These are phyloP conservation scores for Eupristina koningsbergeri DNA, from an alignment of 1,140 invertebrate genomes.

Conservation along the genomic window DNA sequence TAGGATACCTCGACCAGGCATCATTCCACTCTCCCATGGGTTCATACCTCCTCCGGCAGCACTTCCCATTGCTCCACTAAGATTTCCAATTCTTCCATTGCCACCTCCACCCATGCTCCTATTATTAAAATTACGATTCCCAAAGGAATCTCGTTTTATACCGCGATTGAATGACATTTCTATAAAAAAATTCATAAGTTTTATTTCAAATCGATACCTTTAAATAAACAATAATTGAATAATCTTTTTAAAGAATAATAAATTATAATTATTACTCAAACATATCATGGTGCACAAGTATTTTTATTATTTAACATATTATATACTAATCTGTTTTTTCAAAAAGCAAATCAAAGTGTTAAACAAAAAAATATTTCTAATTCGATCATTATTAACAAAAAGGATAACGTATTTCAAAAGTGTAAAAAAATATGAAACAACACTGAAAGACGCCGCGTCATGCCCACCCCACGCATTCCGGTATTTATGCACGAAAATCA, in stretches of 20 bases:
- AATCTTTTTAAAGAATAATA: background rate
- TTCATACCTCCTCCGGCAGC: constrained; percentile 66
- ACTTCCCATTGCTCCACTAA: constrained; percentile 58
- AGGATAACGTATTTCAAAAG: too few species aligned
- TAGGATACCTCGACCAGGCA: constrained; percentile 72
- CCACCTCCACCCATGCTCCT: constrained; percentile 57
- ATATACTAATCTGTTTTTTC: background rate
- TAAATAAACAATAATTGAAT: background rate
- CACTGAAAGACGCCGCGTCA: constrained; percentile 10
- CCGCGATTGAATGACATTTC: constrained; percentile 69
- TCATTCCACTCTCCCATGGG: constrained; percentile 73
- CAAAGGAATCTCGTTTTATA: constrained; percentile 66
- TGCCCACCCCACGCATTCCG: background rate
- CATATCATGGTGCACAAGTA: too few species aligned
- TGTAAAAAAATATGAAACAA: background rate
- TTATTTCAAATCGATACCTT: background rate
- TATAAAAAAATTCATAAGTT: constrained; percentile 14
- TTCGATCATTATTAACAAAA: too few species aligned
- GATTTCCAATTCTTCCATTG: constrained; percentile 60
- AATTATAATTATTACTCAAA: too few species aligned
- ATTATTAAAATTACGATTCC: constrained; percentile 64
- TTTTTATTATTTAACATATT: background rate
- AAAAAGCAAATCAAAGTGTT: background rate
- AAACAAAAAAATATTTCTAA: background rate
- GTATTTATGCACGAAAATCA: too few species aligned